Percentiles rank a stretch among this genome's conserved stretches.
phyloP scores from a whole-genome alignment of 2,888 invertebrate genomes.

The Fabriciana adippe region DNA sequence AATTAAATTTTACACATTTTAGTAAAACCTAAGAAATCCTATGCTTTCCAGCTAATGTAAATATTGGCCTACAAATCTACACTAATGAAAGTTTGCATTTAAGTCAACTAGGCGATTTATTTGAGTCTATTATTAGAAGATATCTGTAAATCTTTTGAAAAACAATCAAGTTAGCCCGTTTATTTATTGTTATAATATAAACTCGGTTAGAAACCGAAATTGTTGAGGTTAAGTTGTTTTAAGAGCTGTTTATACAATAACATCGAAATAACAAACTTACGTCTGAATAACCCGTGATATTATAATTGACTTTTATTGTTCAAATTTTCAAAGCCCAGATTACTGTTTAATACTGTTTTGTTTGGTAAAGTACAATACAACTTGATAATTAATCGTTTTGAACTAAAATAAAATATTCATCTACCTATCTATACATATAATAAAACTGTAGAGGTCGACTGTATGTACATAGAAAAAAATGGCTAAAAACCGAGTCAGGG shows the following conservation, averaged over 20 bases:
- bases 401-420: too few species aligned
- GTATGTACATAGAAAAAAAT: too few species aligned
- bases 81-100: background rate
- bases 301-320: constrained; percentile 20
- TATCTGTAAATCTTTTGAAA: constrained; percentile 7
- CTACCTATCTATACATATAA: too few species aligned
- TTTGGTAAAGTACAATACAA: too few species aligned
- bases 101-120: background rate
- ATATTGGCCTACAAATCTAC: too few species aligned
- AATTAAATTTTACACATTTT: too few species aligned
- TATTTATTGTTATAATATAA: constrained; percentile 22
- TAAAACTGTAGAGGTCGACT: too few species aligned
- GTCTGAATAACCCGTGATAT: constrained; percentile 16
- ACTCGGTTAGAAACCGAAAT: constrained; percentile 11
- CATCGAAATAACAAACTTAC: constrained; percentile 1
- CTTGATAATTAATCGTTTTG: too few species aligned
- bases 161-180: constrained; percentile 9
- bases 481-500: too few species aligned
- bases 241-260: constrained; percentile 19
- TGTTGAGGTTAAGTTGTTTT: constrained; percentile 19
- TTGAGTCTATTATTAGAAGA: background rate
- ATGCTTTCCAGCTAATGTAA: too few species aligned
- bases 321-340: constrained; percentile 2
- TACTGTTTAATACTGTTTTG: background rate
- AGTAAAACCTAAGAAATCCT: too few species aligned